Evolutionary conservation across 2,888 invertebrate species (phyloP).

Genomic region (Acleris holmiana): DNA sequence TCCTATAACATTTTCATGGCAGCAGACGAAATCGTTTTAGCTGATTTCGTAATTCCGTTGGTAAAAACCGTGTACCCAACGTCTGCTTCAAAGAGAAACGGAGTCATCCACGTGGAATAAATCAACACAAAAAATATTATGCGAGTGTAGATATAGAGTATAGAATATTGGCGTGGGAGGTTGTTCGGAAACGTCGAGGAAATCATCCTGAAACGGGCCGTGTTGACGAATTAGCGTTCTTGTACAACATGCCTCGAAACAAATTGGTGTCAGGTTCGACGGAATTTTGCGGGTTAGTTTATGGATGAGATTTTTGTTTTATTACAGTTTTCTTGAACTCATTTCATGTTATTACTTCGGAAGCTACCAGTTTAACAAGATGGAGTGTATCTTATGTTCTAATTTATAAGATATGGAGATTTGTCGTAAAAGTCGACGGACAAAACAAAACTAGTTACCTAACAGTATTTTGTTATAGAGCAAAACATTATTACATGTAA

Average conservation of each 20-base stretch:
- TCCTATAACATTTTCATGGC: constrained; percentile 42
- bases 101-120: constrained; percentile 68
- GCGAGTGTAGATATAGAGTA: constrained; percentile 65
- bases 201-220: background rate
- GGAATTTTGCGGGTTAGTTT: too few relatives aligned
- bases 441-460: too few relatives aligned
- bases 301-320: too few relatives aligned
- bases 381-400: too few relatives aligned
- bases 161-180: constrained; percentile 50
- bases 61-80: constrained; percentile 47
- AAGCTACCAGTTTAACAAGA: too few relatives aligned
- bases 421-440: too few relatives aligned
- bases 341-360: too few relatives aligned
- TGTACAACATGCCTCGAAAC: background rate
- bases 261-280: background rate
- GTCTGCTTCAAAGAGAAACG: constrained; percentile 63
- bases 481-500: too few relatives aligned
- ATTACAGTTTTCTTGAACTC: too few relatives aligned
- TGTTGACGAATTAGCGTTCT: background rate
- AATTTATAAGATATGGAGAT: too few relatives aligned
- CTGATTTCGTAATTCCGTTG: constrained; percentile 40
- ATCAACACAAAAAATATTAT: constrained; percentile 75
- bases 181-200: constrained; percentile 13
- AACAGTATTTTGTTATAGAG: too few relatives aligned
- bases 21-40: constrained; percentile 50